A percentile compares a stretch with the other conserved stretches of the same genome.
These are phyloP conservation scores for Epizoanthus ramosus DNA, from an alignment of 92 coral and sea anemone species.

Conservation along the genomic window DNA sequence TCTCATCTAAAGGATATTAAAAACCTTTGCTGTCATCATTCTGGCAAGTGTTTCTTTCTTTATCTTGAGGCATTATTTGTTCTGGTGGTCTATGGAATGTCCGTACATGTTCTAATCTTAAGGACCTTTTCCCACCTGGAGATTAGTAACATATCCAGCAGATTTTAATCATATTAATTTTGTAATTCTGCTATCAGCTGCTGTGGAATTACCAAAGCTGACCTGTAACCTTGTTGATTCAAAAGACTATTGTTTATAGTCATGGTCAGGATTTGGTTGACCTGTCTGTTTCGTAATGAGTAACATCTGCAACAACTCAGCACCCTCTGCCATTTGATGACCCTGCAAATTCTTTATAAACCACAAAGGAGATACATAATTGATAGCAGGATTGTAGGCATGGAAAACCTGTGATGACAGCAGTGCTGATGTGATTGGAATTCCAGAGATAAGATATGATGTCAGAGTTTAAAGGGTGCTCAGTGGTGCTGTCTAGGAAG, in stretches of 20 bases:
- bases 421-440: constrained; percentile 10
- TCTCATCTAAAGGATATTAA: neutral
- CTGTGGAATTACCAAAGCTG: constrained; percentile 1
- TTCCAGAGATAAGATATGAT: neutral
- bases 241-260: constrained; percentile 33
- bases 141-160: constrained; percentile 31
- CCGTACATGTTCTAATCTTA: constrained; percentile 3
- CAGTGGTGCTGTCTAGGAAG: too few species aligned
- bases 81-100: neutral
- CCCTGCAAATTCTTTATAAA: constrained; percentile 5
- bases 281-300: neutral
- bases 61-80: neutral
- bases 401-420: constrained; percentile 11
- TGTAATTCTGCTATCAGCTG: constrained; percentile 32
- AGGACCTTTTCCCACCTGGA: constrained; percentile 33
- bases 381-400: constrained; percentile 12
- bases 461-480: too few species aligned
- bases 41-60: neutral
- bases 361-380: neutral
- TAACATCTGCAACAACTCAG: constrained; percentile 24
- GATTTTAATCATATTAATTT: neutral
- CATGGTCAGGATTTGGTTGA: constrained; percentile 15
- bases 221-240: constrained; percentile 30
- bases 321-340: constrained; percentile 16
- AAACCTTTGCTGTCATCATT: constrained; percentile 3